Evolutionary conservation across 2,113 vertebrate species (phyloP).

Genomic region (Hymenochirus boettgeri): DNA sequence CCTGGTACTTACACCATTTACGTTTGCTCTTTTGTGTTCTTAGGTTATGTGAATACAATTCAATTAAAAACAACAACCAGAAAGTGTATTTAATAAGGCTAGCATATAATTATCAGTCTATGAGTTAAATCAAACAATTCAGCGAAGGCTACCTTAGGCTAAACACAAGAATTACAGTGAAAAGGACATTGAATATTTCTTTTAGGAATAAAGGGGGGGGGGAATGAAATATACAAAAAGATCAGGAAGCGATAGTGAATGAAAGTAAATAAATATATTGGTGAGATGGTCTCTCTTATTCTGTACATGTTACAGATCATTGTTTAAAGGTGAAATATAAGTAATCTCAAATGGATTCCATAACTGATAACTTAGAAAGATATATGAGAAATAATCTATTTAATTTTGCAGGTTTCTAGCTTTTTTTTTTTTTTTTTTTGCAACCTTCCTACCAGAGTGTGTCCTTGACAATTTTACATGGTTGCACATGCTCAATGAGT

Average conservation of each 20-base stretch:
- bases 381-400: no score
- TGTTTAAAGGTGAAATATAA: no score
- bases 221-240: background rate
- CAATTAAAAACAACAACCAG: background rate
- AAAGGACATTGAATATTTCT: background rate
- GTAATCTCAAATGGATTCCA: no score
- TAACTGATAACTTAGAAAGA: no score
- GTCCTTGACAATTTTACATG: no score
- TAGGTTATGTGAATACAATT: constrained; percentile 1
- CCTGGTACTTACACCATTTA: constrained; percentile 57
- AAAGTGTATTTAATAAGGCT: constrained; percentile 1
- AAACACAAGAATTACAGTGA: background rate
- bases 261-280: background rate
- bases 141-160: constrained; percentile 3
- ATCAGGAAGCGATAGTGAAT: background rate
- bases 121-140: constrained; percentile 22
- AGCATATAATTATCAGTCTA: constrained; percentile 30
- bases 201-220: no score
- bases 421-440: no score
- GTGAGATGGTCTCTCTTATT: no score
- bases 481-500: no score
- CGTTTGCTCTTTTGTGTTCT: constrained; percentile 41
- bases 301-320: no score
- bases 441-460: no score
- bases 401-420: no score